Base-by-base conservation (phyloP, 1,140 invertebrate genomes). In the Cephus cinctus region DNA sequence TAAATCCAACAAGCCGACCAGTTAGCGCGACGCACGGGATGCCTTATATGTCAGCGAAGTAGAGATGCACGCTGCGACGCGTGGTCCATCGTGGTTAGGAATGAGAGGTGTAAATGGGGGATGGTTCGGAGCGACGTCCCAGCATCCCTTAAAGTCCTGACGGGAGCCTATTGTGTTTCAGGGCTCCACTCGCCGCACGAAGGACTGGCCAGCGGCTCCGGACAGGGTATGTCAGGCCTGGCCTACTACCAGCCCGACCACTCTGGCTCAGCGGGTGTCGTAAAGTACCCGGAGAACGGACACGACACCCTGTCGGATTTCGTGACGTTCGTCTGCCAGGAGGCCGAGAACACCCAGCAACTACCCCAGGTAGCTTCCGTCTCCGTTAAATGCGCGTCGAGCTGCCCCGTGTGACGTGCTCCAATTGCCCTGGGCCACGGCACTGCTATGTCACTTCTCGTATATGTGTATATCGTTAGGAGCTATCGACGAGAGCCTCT, bases 321-420 rank as follows among this genome's bases (percentile, higher is more conserved):
- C 77, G 94, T 97, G 22, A 96, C 93, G 22, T 92, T 97, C 63
- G 94, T 97, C 34, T 97, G 94, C 69, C 93, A 96, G 77, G 94
- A 96, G 75, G 87, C 89, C 31, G 88, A 91, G 59, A 87, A 88
- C 56, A 87, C 86, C 57, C 86, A 89, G 48, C 86, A 88, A 75
- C 82, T 84, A 65, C 79, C 86, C 66, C 89, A 90, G 83, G 89
- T 90, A 80, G 71, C 65, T 73, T 64, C 53, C 61, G 64, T 43
- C 56, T 58, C 57, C 51, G 16, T 48, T 39, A 16, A 49, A 36
- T n/a, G 40, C 56, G 49, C 47, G 43, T 44, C 57, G 58, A 54
- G 45, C 57, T 60, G 54, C 42, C 50, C 45, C 45, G 57, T 54
- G 52, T 54, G 36, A 52, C 59, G 65, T 64, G 60, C 52, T 65